phyloP scores from a whole-genome alignment of 2,888 invertebrate genomes.

The Nomada fucata region DNA sequence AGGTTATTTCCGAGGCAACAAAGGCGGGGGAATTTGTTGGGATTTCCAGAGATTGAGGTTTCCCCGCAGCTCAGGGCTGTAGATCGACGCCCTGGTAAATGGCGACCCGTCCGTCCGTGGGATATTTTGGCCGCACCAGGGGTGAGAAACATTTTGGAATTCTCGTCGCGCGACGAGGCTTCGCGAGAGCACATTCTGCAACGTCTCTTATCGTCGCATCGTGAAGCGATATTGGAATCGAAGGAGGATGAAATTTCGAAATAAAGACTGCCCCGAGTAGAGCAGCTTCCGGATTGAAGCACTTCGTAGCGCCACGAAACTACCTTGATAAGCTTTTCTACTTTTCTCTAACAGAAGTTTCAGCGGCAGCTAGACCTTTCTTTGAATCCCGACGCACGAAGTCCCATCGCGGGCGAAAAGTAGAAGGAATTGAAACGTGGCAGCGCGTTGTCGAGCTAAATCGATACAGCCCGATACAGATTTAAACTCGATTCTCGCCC shows the following conservation, averaged over 20 bases:
- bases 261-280: slow-evolving; percentile 16
- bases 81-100: slow-evolving; percentile 9
- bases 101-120: not conserved
- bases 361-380: slow-evolving; percentile 32
- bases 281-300: not conserved
- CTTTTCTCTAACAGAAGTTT: slow-evolving; percentile 41
- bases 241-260: slow-evolving; percentile 26
- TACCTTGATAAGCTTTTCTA: slow-evolving; percentile 19
- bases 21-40: slow-evolving; percentile 1
- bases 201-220: not conserved
- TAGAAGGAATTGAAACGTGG: slow-evolving; percentile 28
- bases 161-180: slow-evolving; percentile 1
- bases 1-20: not conserved
- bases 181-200: not conserved
- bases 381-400: slow-evolving; percentile 48
- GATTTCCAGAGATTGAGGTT: not conserved
- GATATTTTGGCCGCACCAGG: not conserved
- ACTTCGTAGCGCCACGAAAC: not conserved
- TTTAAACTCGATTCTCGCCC: slow-evolving; percentile 58
- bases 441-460: slow-evolving; percentile 25
- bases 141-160: not conserved
- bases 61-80: not conserved
- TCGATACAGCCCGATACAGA: slow-evolving; percentile 48
- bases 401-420: not conserved
- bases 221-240: slow-evolving; percentile 37